These are phyloP conservation scores for Empidonax traillii DNA, from an alignment of 2,113 vertebrate genomes.

Conservation along the genomic window DNA sequence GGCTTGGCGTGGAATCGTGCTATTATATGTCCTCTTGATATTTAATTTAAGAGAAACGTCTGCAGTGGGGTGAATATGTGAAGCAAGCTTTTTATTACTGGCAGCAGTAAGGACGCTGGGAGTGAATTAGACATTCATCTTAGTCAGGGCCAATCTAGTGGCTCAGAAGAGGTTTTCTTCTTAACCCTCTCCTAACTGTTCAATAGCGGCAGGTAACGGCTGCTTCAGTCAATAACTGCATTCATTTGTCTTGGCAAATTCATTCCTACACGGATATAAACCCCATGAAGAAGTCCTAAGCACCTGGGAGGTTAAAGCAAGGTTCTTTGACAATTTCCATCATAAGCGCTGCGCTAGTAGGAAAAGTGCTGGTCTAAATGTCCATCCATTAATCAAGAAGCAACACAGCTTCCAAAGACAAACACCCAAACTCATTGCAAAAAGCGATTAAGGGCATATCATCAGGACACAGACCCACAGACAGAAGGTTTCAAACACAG, in stretches of 20 bases:
- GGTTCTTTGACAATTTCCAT: background rate
- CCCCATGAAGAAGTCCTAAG: slow-evolving; percentile 4
- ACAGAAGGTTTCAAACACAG: background rate
- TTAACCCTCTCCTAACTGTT: slow-evolving; percentile 67
- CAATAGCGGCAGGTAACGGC: slow-evolving; percentile 32
- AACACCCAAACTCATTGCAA: background rate
- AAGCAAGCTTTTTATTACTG: slow-evolving; percentile 80
- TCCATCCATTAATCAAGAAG: slow-evolving; percentile 28
- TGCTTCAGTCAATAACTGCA: slow-evolving; percentile 58
- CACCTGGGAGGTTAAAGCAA: slow-evolving; percentile 32
- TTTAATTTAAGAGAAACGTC: slow-evolving; percentile 78
- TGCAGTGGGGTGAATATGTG: slow-evolving; percentile 70
- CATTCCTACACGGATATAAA: slow-evolving; percentile 44
- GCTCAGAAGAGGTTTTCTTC: slow-evolving; percentile 61
- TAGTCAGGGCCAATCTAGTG: slow-evolving; percentile 74
- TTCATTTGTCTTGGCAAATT: slow-evolving; percentile 47
- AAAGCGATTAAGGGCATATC: background rate
- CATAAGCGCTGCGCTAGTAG: background rate
- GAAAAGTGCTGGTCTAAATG: background rate
- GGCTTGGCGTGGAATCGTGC: slow-evolving; percentile 71
- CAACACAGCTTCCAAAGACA: background rate
- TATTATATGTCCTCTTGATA: slow-evolving; percentile 75
- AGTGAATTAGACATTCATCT: slow-evolving; percentile 81
- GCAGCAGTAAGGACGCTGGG: slow-evolving; percentile 72
- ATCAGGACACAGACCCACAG: background rate